phyloP scores from a whole-genome alignment of 2,888 invertebrate species.

The Diadegma fenestrale region DNA sequence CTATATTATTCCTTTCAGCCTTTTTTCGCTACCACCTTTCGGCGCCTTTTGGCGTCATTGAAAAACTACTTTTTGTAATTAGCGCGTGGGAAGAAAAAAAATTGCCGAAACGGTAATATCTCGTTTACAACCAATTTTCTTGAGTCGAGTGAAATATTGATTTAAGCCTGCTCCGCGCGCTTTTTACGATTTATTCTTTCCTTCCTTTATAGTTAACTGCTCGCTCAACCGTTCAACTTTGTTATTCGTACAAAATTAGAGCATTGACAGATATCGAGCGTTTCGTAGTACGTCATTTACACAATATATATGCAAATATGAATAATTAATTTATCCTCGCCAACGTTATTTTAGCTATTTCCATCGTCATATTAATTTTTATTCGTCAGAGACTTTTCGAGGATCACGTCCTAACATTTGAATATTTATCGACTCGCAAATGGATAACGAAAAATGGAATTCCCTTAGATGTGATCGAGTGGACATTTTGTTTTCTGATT shows the following conservation, averaged over 20 bases:
- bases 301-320: constrained; percentile 23
- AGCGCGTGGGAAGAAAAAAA: not conserved
- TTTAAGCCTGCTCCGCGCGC: not conserved
- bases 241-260: constrained; percentile 67
- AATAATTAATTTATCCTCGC: constrained; percentile 44
- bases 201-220: not conserved
- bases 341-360: constrained; percentile 35
- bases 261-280: constrained; percentile 60
- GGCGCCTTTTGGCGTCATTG: not conserved
- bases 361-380: constrained; percentile 25
- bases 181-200: constrained; percentile 11
- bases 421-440: constrained; percentile 22
- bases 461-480: constrained; percentile 1
- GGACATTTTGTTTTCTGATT: constrained; percentile 1
- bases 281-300: constrained; percentile 49
- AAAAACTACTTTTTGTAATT: not conserved
- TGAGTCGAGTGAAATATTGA: not conserved
- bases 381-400: constrained; percentile 35
- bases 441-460: constrained; percentile 31
- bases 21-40: not conserved
- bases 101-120: too few relatives aligned
- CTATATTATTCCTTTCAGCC: not conserved
- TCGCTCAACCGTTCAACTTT: not conserved
- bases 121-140: constrained; percentile 3
- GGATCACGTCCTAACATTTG: constrained; percentile 61